Base-by-base conservation (phyloP, 2,113 vertebrate genomes). In the Fregetta grallaria region DNA sequence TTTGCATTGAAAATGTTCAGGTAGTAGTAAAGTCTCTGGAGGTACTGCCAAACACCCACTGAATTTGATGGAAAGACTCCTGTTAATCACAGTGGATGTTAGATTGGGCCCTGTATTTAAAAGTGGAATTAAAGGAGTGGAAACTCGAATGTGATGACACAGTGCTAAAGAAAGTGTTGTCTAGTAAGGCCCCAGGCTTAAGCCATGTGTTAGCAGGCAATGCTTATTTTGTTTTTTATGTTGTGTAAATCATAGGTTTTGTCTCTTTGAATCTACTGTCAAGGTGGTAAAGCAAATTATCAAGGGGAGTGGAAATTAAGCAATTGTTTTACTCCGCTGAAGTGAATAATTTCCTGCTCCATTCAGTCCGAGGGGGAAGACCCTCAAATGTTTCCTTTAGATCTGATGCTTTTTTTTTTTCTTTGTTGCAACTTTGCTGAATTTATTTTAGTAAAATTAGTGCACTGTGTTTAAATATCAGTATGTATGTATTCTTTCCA, bases 141-240 rank as follows among this genome's bases (percentile, higher is more conserved):
- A n/a, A 27, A 22, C 21, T 87, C 1, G 1, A 32, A 34, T 3
- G 0, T 22, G 44, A 34, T 25, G 7, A 27, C 9, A 17, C 52
- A 15, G 25, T 4, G 4, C 34, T 66, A 8, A 56, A 52, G 36
- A 21, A 52, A 73, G 9, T 32, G 52, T 34, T 84, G 20, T 22
- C 45, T 34, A 6, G 30, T 42, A 27, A 10, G 17, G 14, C 62
- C 15, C 34, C 22, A 62, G 30, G 20, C 38, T 85, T 58, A 56
- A 72, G 23, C 49, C 21, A 4, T 12, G 7, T 26, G 18, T 45
- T 67, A 62, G 52, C 21, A 80, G 86, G 27, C 53, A 62, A 4
- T 40, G 53, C 22, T 67, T 58, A 10, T 25, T 53, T 73, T 61
- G 17, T 1, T 2, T 50, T 88, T 85, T 45, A 34, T n/a, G 19